Conservation (phyloP, 2,113 vertebrate genomes). For the Onychostoma macrolepis region DNA sequence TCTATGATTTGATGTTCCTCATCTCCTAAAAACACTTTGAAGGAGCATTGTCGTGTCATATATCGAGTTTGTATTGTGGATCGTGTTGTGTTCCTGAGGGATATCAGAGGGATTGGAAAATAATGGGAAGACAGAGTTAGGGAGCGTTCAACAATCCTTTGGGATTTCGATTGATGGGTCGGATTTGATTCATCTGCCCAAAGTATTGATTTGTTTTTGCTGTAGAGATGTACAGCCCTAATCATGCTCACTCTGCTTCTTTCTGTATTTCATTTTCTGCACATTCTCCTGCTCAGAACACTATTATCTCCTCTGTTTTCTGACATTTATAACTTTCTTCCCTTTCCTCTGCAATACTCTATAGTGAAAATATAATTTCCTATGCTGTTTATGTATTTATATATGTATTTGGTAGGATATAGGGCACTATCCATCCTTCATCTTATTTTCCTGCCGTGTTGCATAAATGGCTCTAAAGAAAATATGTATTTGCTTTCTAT, state of each 20-base stretch:
- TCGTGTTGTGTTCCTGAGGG: conserved; percentile 64
- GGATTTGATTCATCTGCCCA: conserved; percentile 76
- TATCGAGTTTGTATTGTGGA: conserved; percentile 44
- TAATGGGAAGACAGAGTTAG: conserved; percentile 72
- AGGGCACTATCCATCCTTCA: not conserved
- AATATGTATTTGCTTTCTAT: not conserved
- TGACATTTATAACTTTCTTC: conserved; percentile 59
- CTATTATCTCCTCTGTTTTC: conserved; percentile 63
- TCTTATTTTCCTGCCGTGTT: not conserved
- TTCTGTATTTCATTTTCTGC: conserved; percentile 62
- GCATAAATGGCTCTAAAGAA: not conserved
- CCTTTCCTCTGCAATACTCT: conserved; percentile 47
- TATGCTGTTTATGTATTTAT: not conserved
- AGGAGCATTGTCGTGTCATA: not conserved
- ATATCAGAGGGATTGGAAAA: conserved; percentile 66
- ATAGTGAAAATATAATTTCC: conserved; percentile 16
- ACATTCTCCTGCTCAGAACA: conserved; percentile 60
- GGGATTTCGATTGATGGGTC: conserved; percentile 69
- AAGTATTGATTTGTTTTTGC: conserved; percentile 77
- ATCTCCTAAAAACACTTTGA: not conserved
- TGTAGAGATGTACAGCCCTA: conserved; percentile 59
- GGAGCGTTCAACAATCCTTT: conserved; percentile 62
- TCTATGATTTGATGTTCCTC: not conserved
- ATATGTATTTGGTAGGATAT: conserved; percentile 4
- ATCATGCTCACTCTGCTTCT: conserved; percentile 57